Conservation (phyloP, 2,888 invertebrate genomes). For the Spisula solida region DNA sequence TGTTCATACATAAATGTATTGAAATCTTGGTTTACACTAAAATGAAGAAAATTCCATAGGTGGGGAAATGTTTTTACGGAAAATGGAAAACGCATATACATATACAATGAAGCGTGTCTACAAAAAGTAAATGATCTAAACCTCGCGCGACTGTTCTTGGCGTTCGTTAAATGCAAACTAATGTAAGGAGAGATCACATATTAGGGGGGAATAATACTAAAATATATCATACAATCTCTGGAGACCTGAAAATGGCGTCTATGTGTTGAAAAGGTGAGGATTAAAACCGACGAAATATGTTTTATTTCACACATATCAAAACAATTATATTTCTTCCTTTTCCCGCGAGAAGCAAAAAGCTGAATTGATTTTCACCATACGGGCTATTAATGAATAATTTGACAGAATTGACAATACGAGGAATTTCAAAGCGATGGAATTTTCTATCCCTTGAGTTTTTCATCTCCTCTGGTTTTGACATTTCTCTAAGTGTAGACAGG, state of each 20-base stretch:
- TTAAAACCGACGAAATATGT: constrained; percentile 7
- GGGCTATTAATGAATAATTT: constrained; percentile 71
- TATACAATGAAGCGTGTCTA: neutral
- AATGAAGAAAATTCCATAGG: too few species aligned
- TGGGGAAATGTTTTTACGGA: neutral
- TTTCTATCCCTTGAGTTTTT: constrained; percentile 37
- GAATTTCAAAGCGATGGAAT: constrained; percentile 40
- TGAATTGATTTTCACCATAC: constrained; percentile 68
- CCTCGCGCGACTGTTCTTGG: neutral
- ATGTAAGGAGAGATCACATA: constrained; percentile 12
- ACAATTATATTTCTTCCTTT: constrained; percentile 18
- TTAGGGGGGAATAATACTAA: constrained; percentile 2
- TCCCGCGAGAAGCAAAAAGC: constrained; percentile 20
- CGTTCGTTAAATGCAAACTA: neutral
- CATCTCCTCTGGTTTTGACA: constrained; percentile 40
- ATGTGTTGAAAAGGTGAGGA: constrained; percentile 18
- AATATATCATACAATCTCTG: constrained; percentile 2
- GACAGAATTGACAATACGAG: constrained; percentile 68
- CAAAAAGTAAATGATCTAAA: neutral
- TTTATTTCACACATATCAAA: constrained; percentile 25
- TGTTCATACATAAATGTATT: too few species aligned
- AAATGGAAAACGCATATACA: neutral
- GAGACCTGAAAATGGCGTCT: constrained; percentile 16
- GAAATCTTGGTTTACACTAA: too few species aligned
- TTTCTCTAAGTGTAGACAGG: constrained; percentile 41